phyloP scores from a whole-genome alignment of 2,888 invertebrate species.

The Lathronympha strigana region DNA sequence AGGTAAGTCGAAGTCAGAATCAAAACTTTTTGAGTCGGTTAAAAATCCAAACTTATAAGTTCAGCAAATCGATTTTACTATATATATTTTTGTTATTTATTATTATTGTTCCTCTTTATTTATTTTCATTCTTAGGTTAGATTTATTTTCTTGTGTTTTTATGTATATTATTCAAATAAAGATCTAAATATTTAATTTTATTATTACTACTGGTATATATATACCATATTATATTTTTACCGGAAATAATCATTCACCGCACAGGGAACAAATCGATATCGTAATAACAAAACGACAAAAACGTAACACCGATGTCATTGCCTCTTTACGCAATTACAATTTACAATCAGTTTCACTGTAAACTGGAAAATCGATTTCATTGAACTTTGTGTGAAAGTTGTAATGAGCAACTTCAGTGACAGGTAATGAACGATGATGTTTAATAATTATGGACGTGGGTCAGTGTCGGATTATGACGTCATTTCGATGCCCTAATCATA shows the following conservation, averaged over 20 bases:
- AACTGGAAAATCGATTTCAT: slow-evolving; percentile 66
- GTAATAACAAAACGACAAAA: slow-evolving; percentile 30
- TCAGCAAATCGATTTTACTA: too few species aligned
- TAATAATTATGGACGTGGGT: slow-evolving; percentile 2
- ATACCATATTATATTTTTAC: background rate
- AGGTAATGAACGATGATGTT: slow-evolving; percentile 14
- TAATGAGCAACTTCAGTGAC: slow-evolving; percentile 22
- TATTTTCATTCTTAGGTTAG: too few species aligned
- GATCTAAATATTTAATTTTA: too few species aligned
- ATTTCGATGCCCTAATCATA: too few species aligned
- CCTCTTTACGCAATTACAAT: slow-evolving; percentile 46
- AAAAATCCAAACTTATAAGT: too few species aligned
- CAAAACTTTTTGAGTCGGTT: too few species aligned
- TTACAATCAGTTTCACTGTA: slow-evolving; percentile 58
- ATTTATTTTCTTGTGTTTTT: too few species aligned
- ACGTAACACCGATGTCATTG: slow-evolving; percentile 40
- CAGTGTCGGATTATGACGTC: background rate
- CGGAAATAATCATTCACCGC: slow-evolving; percentile 1
- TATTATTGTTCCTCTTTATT: too few species aligned
- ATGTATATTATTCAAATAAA: too few species aligned
- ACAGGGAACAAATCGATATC: slow-evolving; percentile 19
- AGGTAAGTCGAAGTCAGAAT: too few species aligned
- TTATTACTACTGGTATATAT: too few species aligned
- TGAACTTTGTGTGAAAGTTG: slow-evolving; percentile 62
- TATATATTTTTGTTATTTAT: too few species aligned